A percentile compares a stretch with the other conserved stretches of the same genome.
phyloP scores from a whole-genome alignment of 2,113 vertebrate species.

The Pseudorhombus dupliciocellatus region DNA sequence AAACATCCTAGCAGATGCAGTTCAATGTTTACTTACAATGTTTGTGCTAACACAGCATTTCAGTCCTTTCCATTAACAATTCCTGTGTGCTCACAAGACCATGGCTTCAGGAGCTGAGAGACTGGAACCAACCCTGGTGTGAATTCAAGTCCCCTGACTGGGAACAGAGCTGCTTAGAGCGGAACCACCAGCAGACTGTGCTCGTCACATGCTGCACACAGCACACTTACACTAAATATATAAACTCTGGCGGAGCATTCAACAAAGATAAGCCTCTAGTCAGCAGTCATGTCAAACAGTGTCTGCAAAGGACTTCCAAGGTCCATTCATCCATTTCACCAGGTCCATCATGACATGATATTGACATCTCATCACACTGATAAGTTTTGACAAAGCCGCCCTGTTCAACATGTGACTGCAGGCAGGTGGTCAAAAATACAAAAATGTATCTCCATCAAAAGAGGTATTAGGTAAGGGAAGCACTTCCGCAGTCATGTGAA shows the following conservation, averaged over 20 bases:
- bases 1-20: no score
- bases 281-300: conserved; percentile 23
- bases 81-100: conserved; percentile 37
- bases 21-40: no score
- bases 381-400: conserved; percentile 8
- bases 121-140: conserved; percentile 15
- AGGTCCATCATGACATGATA: conserved; percentile 3
- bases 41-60: conserved; percentile 19
- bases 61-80: conserved; percentile 34
- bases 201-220: background rate
- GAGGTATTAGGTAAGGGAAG: background rate
- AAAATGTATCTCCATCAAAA: conserved; percentile 1
- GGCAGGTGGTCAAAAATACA: background rate
- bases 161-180: background rate
- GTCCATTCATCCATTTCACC: background rate
- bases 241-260: background rate
- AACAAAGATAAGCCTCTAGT: background rate
- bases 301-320: background rate
- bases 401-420: conserved; percentile 6
- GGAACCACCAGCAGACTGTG: background rate
- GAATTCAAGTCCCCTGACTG: conserved; percentile 11
- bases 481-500: background rate
- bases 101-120: conserved; percentile 19
- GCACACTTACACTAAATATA: background rate
- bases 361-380: conserved; percentile 21